Evolutionary conservation across 2,797 vertebrate genomes (phyloP), one percentile per base, ranked within the genome.

Genomic region (Apogon hyalosoma): DNA sequence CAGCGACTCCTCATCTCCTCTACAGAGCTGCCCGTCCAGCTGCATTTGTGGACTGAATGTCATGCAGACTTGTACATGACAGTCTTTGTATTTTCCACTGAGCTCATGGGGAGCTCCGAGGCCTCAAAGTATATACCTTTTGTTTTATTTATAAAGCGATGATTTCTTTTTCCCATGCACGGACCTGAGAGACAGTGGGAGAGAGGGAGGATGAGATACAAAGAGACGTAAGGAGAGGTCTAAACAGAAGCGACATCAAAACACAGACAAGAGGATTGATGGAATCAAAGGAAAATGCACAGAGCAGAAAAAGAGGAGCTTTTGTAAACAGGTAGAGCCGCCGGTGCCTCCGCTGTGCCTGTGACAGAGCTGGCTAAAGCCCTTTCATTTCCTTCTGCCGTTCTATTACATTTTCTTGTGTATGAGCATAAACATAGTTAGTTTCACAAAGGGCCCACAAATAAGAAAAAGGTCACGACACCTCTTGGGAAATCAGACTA

Each of bases 81-180:
- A 51, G 67, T 48, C 73, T 73, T 59, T 75, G 78, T 71, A 39
- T 75, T 75, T 63, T 67, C 71, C 41, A 1, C 58, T 6, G 55
- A 71, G 73, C 88, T 81, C 69, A 40, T 1, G 21, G 49, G 66
- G 71, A 80, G 76, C 19, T 33, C 51, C 0, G 33, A 19, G 72
- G 63, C 70, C 76, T 80, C 77, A 63, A 49, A 79, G 75, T 70
- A 58, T 71, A 50, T 72, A 54, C 53, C 58, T 72, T 67, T 68
- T 92, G 79, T 79, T 88, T 88, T 88, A 88, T 92, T 90, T 85
- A 90, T 88, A 71, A 84, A 66, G 58, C 59, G 1, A 11, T 28
- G 56, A 86, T 82, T 87, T 71, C 16, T 45, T 84, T 85, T 80
- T 70, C 48, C 59, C 45, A 4, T 14, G 33, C 18, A 39, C 73